Evolutionary conservation across 2,888 invertebrate species (phyloP).

Genomic region (Amiota minor): DNA sequence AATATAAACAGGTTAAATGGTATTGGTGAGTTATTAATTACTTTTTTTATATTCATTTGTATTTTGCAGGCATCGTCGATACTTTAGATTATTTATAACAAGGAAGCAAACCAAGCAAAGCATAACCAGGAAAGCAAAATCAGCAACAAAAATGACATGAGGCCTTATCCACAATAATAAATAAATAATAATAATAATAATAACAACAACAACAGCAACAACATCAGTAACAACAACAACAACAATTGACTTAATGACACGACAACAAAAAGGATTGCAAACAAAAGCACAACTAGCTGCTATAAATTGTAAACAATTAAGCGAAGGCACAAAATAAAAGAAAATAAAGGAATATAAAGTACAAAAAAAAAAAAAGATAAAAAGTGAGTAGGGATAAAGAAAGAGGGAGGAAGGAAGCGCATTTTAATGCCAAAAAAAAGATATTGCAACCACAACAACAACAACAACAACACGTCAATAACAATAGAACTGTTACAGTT

Average conservation of each 20-base stretch:
- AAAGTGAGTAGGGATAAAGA: not conserved
- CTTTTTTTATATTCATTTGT: too few relatives aligned
- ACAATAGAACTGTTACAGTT: not conserved
- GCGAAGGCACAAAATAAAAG: too few relatives aligned
- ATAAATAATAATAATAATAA: not conserved
- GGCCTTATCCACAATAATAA: too few relatives aligned
- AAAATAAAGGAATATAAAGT: not conserved
- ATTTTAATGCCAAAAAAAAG: not conserved
- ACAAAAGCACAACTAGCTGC: not conserved
- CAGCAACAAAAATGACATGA: too few relatives aligned
- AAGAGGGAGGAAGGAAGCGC: not conserved
- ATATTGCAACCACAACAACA: not conserved
- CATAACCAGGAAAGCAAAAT: too few relatives aligned
- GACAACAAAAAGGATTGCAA: not conserved
- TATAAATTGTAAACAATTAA: too few relatives aligned
- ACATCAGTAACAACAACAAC: not conserved
- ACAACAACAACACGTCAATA: not conserved
- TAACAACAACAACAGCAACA: not conserved
- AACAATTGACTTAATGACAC: not conserved
- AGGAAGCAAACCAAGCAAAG: too few relatives aligned
- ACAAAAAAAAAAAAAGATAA: not conserved
- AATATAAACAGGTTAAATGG: too few relatives aligned
- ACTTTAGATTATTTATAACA: too few relatives aligned
- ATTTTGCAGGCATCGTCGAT: too few relatives aligned
- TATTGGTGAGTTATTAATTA: too few relatives aligned